phyloP scores from a whole-genome alignment of 2,888 invertebrate genomes.

The Microctonus hyperodae region DNA sequence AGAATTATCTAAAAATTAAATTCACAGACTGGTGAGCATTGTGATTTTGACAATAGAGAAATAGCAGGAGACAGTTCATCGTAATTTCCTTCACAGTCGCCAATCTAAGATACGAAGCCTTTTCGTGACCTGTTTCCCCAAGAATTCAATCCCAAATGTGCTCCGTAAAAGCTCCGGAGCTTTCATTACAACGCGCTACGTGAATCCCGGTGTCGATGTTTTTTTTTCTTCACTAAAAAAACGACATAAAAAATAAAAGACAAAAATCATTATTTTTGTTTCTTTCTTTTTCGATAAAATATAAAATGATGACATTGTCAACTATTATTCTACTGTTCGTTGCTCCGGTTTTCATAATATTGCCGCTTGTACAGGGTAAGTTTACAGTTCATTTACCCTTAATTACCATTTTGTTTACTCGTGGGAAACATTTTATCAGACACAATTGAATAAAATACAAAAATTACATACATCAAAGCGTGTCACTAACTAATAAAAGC shows the following conservation, averaged over 20 bases:
- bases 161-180: background rate
- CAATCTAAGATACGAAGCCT: background rate
- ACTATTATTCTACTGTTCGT: conserved; percentile 11
- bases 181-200: background rate
- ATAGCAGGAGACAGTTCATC: background rate
- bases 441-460: background rate
- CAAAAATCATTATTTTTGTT: background rate
- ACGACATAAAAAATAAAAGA: background rate
- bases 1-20: background rate
- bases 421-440: background rate
- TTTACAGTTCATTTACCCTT: background rate
- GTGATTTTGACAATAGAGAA: background rate
- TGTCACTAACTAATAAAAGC: background rate
- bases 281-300: background rate
- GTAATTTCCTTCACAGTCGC: background rate
- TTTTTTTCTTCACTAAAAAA: background rate
- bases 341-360: conserved; percentile 11
- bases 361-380: conserved; percentile 20
- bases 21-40: background rate
- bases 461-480: background rate
- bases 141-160: background rate
- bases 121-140: background rate
- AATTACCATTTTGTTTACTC: background rate
- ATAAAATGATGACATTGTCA: conserved; percentile 8
- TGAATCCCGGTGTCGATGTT: background rate